Percentiles rank a stretch among this genome's conserved stretches.
Evolutionary conservation across 2,113 vertebrate genomes (phyloP).

Genomic region (Typhlomys cinereus): DNA sequence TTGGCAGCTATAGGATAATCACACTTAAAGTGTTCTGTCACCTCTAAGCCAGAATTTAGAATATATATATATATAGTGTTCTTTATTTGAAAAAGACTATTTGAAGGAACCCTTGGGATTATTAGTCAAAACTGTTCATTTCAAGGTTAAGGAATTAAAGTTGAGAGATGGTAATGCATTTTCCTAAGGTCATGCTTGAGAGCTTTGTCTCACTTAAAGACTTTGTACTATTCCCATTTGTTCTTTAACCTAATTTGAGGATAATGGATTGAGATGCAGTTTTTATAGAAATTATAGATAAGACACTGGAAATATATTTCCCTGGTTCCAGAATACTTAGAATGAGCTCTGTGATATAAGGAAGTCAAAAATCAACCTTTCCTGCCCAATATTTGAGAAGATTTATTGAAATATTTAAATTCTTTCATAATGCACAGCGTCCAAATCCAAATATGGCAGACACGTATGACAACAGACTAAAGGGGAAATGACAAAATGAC

Average conservation of each 20-base stretch:
- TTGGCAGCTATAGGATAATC: slow-evolving; percentile 63
- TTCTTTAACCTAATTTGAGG: slow-evolving; percentile 14
- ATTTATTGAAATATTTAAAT: not conserved
- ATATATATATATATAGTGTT: not conserved
- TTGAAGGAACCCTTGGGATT: not conserved
- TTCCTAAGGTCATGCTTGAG: not conserved
- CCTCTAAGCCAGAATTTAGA: slow-evolving; percentile 16
- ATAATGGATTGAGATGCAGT: not conserved
- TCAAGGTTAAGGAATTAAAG: slow-evolving; percentile 10
- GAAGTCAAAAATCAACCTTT: not conserved
- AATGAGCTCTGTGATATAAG: not conserved
- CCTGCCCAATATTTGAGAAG: not conserved
- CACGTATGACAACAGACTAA: not conserved
- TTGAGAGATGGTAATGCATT: not conserved
- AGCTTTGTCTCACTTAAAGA: not conserved
- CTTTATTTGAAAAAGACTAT: not conserved
- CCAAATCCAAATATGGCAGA: not conserved
- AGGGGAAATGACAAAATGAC: not conserved
- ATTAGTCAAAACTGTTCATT: not conserved
- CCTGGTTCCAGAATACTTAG: not conserved
- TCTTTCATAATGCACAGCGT: not conserved
- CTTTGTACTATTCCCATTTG: not conserved
- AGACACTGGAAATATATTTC: not conserved
- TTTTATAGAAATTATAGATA: not conserved
- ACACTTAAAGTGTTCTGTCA: slow-evolving; percentile 62